phyloP scores from a whole-genome alignment of 2,113 vertebrate genomes.

The Chaetura pelagica region DNA sequence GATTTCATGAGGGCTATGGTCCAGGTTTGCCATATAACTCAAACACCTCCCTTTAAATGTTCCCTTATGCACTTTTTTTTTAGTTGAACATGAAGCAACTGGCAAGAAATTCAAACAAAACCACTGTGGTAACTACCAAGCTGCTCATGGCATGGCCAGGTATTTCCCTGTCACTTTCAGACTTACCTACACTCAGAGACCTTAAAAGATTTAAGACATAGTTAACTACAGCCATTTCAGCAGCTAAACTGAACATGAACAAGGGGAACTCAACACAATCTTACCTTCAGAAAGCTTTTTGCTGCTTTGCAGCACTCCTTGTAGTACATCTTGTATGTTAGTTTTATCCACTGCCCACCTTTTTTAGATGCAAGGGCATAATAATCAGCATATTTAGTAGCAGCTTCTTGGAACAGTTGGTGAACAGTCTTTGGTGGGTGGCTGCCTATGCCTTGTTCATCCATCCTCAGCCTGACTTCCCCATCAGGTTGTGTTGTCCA shows the following conservation, averaged over 20 bases:
- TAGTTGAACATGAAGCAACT: not conserved
- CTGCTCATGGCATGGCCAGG: not conserved
- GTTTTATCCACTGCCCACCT: constrained; percentile 68
- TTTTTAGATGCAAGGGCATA: constrained; percentile 85
- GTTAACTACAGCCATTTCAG: not conserved
- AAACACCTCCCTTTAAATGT: not conserved
- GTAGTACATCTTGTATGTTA: constrained; percentile 88
- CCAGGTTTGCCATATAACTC: not conserved
- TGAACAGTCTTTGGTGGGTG: constrained; percentile 83
- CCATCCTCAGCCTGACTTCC: constrained; percentile 85
- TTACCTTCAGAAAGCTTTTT: constrained; percentile 90
- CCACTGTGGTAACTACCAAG: not conserved
- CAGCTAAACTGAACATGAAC: rapidly evolving
- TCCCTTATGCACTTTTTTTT: not conserved
- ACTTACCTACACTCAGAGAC: not conserved
- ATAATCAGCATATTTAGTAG: constrained; percentile 68
- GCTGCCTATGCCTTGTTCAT: constrained; percentile 73
- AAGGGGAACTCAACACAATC: not conserved
- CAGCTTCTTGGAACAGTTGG: constrained; percentile 78
- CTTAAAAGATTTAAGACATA: not conserved
- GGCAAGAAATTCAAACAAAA: not conserved
- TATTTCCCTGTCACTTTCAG: not conserved
- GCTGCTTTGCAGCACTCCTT: constrained; percentile 83
- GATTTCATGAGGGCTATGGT: not conserved
- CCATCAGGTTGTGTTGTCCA: constrained; percentile 81